Evolutionary conservation across 2,113 vertebrate genomes (phyloP).

Genomic region (Ceratotherium simum): DNA sequence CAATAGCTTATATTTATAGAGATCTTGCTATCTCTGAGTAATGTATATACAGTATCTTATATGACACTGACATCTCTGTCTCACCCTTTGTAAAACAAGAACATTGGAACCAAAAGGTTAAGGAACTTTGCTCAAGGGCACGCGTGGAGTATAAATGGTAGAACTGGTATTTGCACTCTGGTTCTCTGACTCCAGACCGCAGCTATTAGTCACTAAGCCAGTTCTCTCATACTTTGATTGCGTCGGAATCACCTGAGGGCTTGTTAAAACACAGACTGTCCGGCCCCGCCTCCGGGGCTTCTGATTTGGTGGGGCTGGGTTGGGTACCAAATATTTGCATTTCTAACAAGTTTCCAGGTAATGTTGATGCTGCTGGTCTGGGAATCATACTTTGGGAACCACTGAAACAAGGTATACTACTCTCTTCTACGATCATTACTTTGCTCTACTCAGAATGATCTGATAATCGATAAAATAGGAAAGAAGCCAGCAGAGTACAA

Average conservation of each 20-base stretch:
- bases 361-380: neutral
- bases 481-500: neutral
- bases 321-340: neutral
- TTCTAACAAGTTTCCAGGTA: neutral
- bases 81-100: neutral
- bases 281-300: rapidly evolving
- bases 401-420: neutral
- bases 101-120: neutral
- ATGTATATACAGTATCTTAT: neutral
- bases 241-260: neutral
- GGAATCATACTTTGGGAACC: neutral
- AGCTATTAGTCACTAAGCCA: neutral
- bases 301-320: neutral
- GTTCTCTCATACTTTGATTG: neutral
- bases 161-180: neutral
- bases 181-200: neutral
- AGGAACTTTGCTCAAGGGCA: neutral
- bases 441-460: neutral
- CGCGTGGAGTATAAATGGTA: neutral
- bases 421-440: neutral
- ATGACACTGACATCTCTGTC: neutral
- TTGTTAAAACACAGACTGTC: neutral
- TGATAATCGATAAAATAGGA: neutral
- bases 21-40: neutral
- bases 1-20: neutral